Percentiles rank a stretch among this genome's conserved stretches.
Conservation (phyloP, 2,888 invertebrate species). For the Lobophora halterata region DNA sequence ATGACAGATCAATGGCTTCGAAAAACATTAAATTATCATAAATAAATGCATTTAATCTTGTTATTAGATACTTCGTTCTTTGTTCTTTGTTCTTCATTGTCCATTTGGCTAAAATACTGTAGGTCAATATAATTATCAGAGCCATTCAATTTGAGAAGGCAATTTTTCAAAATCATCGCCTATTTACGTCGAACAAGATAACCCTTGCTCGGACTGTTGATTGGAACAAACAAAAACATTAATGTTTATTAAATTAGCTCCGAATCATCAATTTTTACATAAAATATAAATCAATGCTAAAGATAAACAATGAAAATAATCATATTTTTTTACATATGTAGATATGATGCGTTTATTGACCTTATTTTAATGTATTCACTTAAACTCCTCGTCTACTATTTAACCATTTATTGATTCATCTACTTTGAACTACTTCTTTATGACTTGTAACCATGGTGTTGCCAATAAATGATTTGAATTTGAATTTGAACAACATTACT, state of each 20-base stretch:
- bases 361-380: too few relatives aligned
- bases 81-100: neutral
- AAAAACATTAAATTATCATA: constrained; percentile 6
- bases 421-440: neutral
- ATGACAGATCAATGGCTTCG: constrained; percentile 10
- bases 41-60: too few relatives aligned
- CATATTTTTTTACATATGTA: too few relatives aligned
- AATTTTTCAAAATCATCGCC: constrained; percentile 1
- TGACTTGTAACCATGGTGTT: too few relatives aligned
- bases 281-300: too few relatives aligned
- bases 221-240: constrained; percentile 1
- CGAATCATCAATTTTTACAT: constrained; percentile 1
- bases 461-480: too few relatives aligned
- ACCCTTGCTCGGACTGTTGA: neutral
- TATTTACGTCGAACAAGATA: neutral
- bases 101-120: neutral
- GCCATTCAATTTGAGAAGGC: neutral
- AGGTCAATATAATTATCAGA: constrained; percentile 6
- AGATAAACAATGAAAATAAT: too few relatives aligned
- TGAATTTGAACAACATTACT: too few relatives aligned
- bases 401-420: neutral
- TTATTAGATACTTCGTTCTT: too few relatives aligned
- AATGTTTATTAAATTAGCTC: constrained; percentile 2
- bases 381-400: too few relatives aligned
- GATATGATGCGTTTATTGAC: too few relatives aligned